Conservation (phyloP, 2,113 vertebrate genomes). For the Catharus minimus region DNA sequence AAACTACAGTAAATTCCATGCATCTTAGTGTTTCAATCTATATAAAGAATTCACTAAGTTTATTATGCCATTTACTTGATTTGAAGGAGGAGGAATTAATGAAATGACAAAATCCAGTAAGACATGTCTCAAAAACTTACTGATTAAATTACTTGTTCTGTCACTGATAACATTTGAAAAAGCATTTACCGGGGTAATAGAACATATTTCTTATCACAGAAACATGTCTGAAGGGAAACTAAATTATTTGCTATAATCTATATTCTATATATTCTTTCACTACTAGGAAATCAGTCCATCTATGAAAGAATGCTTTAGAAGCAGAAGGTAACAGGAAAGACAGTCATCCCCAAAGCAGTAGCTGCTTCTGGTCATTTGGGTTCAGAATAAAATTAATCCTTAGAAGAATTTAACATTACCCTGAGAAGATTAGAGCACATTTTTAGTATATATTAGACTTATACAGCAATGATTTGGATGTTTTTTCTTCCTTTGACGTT, state of each 20-base stretch:
- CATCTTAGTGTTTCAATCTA: not conserved
- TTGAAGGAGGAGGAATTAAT: constrained; percentile 31
- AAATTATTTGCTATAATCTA: not conserved
- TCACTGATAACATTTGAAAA: not conserved
- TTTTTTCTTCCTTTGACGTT: not conserved
- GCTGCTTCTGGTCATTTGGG: not conserved
- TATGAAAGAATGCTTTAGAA: not conserved
- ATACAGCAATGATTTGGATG: not conserved
- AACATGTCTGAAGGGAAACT: not conserved
- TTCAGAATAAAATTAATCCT: not conserved
- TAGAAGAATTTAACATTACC: not conserved
- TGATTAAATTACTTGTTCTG: not conserved
- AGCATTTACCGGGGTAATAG: not conserved
- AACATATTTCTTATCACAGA: not conserved
- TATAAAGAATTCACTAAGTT: constrained; percentile 2
- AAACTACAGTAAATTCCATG: not conserved
- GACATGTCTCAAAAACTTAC: not conserved
- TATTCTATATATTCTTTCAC: not conserved
- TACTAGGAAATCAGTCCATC: not conserved
- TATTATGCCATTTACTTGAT: not conserved
- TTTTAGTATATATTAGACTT: not conserved
- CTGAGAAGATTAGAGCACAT: not conserved
- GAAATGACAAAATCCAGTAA: not conserved
- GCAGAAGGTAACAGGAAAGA: not conserved
- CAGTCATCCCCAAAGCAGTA: not conserved